A percentile compares a stretch with the other conserved stretches of the same genome.
Evolutionary conservation across 1,140 invertebrate genomes (phyloP).

Genomic region (Uloborus diversus): DNA sequence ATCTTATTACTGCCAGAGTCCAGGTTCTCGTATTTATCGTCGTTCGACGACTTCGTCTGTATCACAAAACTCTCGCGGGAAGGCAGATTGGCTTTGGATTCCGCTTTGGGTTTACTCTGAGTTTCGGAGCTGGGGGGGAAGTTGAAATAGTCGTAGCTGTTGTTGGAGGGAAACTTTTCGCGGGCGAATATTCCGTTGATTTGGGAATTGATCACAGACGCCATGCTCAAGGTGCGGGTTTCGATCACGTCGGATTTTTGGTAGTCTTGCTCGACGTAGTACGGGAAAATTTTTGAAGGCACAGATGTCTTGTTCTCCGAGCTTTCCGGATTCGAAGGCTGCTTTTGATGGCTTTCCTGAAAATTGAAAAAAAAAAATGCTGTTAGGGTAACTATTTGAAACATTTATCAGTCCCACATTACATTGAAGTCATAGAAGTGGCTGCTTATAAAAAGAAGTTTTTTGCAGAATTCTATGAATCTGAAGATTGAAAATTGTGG

Average conservation of each 20-base stretch:
- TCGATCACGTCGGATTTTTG: slow-evolving; percentile 16
- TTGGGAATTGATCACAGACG: slow-evolving; percentile 32
- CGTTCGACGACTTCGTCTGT: background rate
- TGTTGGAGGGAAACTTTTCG: slow-evolving; percentile 33
- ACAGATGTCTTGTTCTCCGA: slow-evolving; percentile 4
- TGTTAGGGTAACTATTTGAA: no score
- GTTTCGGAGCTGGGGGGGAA: background rate
- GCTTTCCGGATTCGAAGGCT: background rate
- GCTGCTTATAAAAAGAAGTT: no score
- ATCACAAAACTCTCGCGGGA: background rate
- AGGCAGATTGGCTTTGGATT: slow-evolving; percentile 6
- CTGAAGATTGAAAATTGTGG: no score
- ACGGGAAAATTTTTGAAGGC: slow-evolving; percentile 1
- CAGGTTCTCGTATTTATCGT: background rate
- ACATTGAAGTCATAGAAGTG: no score
- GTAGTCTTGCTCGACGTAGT: slow-evolving; percentile 19
- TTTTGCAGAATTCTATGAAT: no score
- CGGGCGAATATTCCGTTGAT: slow-evolving; percentile 47
- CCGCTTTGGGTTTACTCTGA: background rate
- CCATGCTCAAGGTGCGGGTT: slow-evolving; percentile 42
- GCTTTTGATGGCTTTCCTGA: slow-evolving; percentile 32
- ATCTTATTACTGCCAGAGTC: slow-evolving; percentile 4
- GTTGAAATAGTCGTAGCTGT: background rate
- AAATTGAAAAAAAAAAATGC: background rate
- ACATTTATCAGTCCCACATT: background rate